Evolutionary conservation across 2,888 invertebrate species (phyloP).

Genomic region (Nudaria mundana): DNA sequence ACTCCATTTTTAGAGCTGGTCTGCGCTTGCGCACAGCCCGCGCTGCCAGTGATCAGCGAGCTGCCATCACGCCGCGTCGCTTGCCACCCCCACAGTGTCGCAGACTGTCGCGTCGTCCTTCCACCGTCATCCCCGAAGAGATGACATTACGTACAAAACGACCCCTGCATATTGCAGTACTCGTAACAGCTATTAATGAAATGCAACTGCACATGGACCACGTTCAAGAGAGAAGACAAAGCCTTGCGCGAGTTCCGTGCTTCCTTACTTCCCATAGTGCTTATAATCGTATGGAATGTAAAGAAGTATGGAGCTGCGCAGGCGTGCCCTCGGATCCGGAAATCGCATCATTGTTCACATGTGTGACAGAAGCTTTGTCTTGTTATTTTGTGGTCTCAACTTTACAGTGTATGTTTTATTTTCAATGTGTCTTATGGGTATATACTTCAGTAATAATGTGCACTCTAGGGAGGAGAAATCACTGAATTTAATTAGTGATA

Average conservation of each 20-base stretch:
- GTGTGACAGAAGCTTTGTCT: slow-evolving; percentile 44
- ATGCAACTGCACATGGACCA: slow-evolving; percentile 29
- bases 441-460: slow-evolving; percentile 20
- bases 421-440: slow-evolving; percentile 31
- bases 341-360: slow-evolving; percentile 44
- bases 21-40: slow-evolving; percentile 76
- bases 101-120: slow-evolving; percentile 38
- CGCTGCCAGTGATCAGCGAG: slow-evolving; percentile 73
- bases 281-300: slow-evolving; percentile 95
- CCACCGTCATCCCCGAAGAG: slow-evolving; percentile 41
- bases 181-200: slow-evolving; percentile 32
- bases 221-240: slow-evolving; percentile 56
- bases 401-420: slow-evolving; percentile 37
- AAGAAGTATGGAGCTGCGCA: slow-evolving; percentile 95
- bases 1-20: slow-evolving; percentile 80
- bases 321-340: slow-evolving; percentile 63
- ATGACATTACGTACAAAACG: slow-evolving; percentile 45
- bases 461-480: slow-evolving; percentile 21
- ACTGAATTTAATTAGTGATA: slow-evolving; percentile 23
- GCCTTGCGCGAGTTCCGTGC: slow-evolving; percentile 92
- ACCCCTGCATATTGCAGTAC: slow-evolving; percentile 18
- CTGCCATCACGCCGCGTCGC: slow-evolving; percentile 75
- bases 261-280: slow-evolving; percentile 98
- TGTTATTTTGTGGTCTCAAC: slow-evolving; percentile 39
- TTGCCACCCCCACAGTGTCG: slow-evolving; percentile 54